Base-by-base conservation (phyloP, 2,888 invertebrate species). In the Drosophila neotestacea region DNA sequence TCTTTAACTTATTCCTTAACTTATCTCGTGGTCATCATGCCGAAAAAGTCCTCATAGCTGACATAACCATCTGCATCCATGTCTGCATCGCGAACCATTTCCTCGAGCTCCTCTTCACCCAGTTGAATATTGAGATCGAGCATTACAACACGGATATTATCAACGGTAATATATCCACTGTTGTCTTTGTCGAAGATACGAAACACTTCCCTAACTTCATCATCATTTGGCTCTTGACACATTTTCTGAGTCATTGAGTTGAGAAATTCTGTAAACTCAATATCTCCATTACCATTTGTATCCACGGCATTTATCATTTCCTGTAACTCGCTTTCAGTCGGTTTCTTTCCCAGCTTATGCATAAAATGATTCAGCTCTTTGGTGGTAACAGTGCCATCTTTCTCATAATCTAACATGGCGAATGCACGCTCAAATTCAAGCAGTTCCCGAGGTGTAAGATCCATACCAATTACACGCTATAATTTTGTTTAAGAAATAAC, bases 221-320 rank as follows among this genome's bases (percentile, higher is more conserved):
- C 98, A 94, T 98, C 98, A 93, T 97, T 96, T 93, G 98, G 98
- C 67, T 98, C 98, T 94, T 98, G 98, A 93, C 98, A 98, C 98
- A 98, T 98, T 95, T 98, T 98, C 90, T 98, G 95, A 90, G 98
- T 98, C 98, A 99, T 98, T 98, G 98, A 98, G 91, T 98, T 98
- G 88, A 98, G 95, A 94, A 99, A 99, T 94, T 99, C 98, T 85
- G 98, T 97, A 94, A 99, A 99, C 94, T 98, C 98, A 93, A 99
- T 98, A 92, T 98, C 98, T 91, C 98, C 98, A 93, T 90, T 84
- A 90, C 92, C 92, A 86, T 91, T 90, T 47, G 89, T 90, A 94
- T 99, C 99, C 90, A 99, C 98, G 95, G 99, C 98, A 94, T 98
- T 98, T 94, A 99, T 98, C 98, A 99, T 99, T 93, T 98, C 98